Evolutionary conservation across 2,113 vertebrate species (phyloP), one percentile per base, ranked within the genome.

Genomic region (Lates calcarifer): DNA sequence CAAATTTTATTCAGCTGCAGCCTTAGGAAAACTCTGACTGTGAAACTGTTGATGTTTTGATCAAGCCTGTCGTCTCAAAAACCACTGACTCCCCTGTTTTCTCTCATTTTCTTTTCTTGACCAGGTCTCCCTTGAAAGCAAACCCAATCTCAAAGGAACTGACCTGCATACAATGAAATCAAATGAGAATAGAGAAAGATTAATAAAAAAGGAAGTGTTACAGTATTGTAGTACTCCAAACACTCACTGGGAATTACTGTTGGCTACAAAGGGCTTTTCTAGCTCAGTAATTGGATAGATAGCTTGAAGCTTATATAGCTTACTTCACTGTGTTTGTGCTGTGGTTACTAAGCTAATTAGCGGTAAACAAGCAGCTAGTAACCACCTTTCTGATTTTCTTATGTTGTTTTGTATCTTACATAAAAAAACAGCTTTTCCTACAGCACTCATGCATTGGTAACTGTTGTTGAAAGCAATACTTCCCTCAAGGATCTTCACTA

Each of bases 311-410:
- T 60, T 39, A 41, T 71, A 63, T 73, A 76, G 84, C 74, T 56
- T 29, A 65, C 73, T 47, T 66, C 26, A 20, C 63, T 43, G 55
- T 55, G 68, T 86, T 83, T 41, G 22, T 76, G 65, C 53, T 61
- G 74, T 56, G 68, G 82, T 82, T 82, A 84, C 79, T 45, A 35
- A 55, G 71, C 71, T 92, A 88, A 90, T 91, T 89, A 90, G 87
- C 1, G 35, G 51, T 63, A 87, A 89, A 90, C 85, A 89, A 88
- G 81, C 63, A 74, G 63, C 66, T 45, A 58, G 63, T 80, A 74
- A 79, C 63, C 57, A 65, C 58, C 33, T 74, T 39, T 74, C 41
- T 74, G 65, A 76, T 81, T 74, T 39, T 68, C 63, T 69, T 37
- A 10, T 33, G 57, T 69, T 68, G 41, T 73, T 66, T 10, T 57